phyloP scores from a whole-genome alignment of 2,797 vertebrate species.

The Pipistrellus kuhlii region DNA sequence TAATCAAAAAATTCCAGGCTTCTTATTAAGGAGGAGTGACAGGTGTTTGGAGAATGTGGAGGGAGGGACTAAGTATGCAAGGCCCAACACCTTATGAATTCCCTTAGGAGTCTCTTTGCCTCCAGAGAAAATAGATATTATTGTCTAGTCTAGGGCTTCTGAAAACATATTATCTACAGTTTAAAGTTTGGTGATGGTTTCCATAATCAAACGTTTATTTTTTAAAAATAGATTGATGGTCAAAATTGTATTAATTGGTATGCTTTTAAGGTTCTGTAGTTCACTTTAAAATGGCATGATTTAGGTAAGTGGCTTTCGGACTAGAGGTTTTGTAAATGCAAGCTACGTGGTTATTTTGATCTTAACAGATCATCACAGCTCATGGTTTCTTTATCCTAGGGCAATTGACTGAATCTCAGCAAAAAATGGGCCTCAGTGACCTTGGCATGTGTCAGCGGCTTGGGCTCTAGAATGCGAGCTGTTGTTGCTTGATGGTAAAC shows the following conservation, averaged over 20 bases:
- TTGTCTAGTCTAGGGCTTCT: neutral
- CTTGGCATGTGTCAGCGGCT: neutral
- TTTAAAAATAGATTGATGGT: neutral
- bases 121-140: neutral
- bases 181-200: neutral
- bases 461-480: neutral
- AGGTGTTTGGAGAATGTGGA: neutral
- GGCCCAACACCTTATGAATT: neutral
- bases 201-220: neutral
- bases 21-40: neutral
- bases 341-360: neutral
- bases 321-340: neutral
- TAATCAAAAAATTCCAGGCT: neutral
- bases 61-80: neutral
- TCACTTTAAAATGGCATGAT: neutral
- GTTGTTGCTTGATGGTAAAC: neutral
- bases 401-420: neutral
- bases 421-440: neutral
- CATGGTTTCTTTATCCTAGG: neutral
- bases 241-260: neutral
- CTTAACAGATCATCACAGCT: neutral
- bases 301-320: neutral
- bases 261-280: neutral
- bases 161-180: neutral
- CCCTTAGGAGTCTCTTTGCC: neutral